A percentile compares a stretch with the other conserved stretches of the same genome.
These are phyloP conservation scores for Bungarus multicinctus DNA, from an alignment of 2,113 vertebrate genomes.

Conservation along the genomic window DNA sequence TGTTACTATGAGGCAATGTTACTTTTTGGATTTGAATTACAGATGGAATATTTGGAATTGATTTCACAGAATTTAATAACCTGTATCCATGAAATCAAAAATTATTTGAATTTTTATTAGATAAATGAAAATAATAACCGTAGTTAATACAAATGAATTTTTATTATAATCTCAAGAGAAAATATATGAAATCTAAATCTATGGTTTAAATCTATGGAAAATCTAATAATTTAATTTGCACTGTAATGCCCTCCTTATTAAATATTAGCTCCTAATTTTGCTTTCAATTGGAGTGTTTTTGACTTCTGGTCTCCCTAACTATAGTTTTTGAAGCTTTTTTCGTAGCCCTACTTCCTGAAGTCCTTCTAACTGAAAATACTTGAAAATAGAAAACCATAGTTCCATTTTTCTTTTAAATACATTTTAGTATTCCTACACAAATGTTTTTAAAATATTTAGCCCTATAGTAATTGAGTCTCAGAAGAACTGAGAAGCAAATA, in stretches of 20 bases:
- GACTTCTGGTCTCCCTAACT: background rate
- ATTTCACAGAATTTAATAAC: background rate
- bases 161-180: background rate
- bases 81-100: background rate
- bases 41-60: background rate
- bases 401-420: conserved; percentile 27
- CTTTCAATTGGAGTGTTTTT: background rate
- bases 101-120: background rate
- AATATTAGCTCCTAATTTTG: conserved; percentile 31
- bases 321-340: background rate
- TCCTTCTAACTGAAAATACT: background rate
- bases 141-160: background rate
- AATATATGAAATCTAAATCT: background rate
- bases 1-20: background rate
- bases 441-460: background rate
- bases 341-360: background rate
- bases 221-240: conserved; percentile 13
- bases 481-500: conserved; percentile 16
- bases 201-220: background rate
- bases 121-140: background rate
- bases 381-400: background rate
- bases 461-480: conserved; percentile 4
- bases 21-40: background rate
- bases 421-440: background rate
- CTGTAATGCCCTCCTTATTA: conserved; percentile 1